A percentile compares a stretch with the other conserved stretches of the same genome.
phyloP scores from a whole-genome alignment of 2,888 invertebrate genomes.

The Pammene aurita region DNA sequence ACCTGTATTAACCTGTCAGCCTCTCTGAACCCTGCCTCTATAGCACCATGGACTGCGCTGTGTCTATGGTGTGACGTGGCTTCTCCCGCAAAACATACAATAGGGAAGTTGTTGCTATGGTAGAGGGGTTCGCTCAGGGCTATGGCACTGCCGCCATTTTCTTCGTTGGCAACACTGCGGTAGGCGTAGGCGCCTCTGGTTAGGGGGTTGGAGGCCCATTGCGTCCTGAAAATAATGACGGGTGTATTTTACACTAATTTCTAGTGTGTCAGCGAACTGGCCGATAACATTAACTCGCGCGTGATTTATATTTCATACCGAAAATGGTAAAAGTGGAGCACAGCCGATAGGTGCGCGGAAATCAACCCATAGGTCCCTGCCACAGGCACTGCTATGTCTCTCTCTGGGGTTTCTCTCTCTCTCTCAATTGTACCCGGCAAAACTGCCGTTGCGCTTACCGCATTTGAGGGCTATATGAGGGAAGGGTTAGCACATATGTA shows the following conservation, averaged over 20 bases:
- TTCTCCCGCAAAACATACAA: slow-evolving; percentile 87
- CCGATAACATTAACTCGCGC: no score
- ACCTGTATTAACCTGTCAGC: slow-evolving; percentile 83
- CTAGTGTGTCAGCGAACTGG: no score
- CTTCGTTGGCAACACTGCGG: slow-evolving; percentile 82
- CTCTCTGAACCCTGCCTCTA: slow-evolving; percentile 89
- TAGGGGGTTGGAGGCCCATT: slow-evolving; percentile 85
- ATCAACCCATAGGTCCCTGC: no score
- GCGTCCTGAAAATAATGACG: slow-evolving; percentile 76
- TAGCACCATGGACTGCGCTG: slow-evolving; percentile 88
- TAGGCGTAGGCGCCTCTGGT: slow-evolving; percentile 86
- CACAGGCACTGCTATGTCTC: no score
- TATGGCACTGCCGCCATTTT: slow-evolving; percentile 77
- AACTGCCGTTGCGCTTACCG: no score
- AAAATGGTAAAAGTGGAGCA: no score
- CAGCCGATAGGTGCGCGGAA: no score
- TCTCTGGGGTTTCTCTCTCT: no score
- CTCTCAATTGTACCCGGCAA: no score
- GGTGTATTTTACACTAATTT: not conserved
- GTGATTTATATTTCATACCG: no score
- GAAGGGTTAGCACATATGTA: no score
- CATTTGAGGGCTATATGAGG: no score
- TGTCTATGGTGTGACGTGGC: slow-evolving; percentile 86
- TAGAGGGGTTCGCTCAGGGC: slow-evolving; percentile 82
- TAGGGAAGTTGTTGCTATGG: slow-evolving; percentile 65